These are phyloP conservation scores for Lagopus leucura DNA, from an alignment of 2,113 vertebrate species.

Conservation along the genomic window DNA sequence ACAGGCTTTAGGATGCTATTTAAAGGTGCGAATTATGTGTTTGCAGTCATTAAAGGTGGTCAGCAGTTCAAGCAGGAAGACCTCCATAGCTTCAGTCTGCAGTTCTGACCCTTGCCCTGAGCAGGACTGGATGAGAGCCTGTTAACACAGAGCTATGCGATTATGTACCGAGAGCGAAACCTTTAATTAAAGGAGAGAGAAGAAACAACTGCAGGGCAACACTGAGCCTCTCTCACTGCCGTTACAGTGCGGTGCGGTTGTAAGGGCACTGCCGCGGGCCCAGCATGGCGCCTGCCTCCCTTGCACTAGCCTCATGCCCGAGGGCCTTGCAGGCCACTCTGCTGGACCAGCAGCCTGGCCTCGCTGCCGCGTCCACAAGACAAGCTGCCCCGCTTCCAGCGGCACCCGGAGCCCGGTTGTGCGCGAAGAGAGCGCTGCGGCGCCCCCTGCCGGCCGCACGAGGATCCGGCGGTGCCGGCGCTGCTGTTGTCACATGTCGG, in stretches of 20 bases:
- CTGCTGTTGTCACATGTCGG: constrained; percentile 65
- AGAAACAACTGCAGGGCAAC: neutral
- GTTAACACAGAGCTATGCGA: neutral
- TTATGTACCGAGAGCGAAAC: neutral
- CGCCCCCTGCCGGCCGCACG: constrained; percentile 27
- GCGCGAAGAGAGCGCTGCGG: neutral
- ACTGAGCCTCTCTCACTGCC: neutral
- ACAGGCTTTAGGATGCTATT: neutral
- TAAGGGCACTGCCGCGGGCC: neutral
- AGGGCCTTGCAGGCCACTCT: no score
- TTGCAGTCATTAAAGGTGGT: neutral
- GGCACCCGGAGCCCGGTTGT: no score
- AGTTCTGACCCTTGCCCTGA: neutral
- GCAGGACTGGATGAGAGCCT: neutral
- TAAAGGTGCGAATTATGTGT: neutral
- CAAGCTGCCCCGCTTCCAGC: no score
- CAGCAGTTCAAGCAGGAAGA: neutral
- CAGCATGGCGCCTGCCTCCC: neutral
- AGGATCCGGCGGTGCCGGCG: neutral
- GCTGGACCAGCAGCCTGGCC: neutral
- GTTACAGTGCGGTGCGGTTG: neutral
- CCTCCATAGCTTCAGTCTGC: neutral
- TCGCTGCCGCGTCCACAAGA: neutral
- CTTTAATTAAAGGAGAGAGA: neutral
- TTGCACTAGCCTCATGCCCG: neutral